Percentiles rank a stretch among this genome's conserved stretches.
Evolutionary conservation across 2,797 vertebrate genomes (phyloP).

Genomic region (Thalassophryne amazonica): DNA sequence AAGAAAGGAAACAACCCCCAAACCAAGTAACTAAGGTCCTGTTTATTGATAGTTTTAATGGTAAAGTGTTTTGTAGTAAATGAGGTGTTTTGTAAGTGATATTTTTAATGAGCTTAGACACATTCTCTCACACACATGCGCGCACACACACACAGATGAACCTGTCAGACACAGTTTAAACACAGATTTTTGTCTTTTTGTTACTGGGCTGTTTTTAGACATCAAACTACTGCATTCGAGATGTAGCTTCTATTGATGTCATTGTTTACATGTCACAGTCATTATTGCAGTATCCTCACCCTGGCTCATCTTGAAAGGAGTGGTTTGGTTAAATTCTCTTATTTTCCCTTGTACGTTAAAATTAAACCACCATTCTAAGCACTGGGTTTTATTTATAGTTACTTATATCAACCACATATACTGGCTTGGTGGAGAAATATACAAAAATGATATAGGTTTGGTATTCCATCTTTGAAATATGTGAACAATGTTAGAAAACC

Average conservation of each 20-base stretch:
- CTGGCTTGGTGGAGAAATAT: not conserved
- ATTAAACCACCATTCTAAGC: constrained; percentile 2
- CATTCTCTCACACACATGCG: not conserved
- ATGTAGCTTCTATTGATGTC: constrained; percentile 66
- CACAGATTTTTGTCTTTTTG: constrained; percentile 61
- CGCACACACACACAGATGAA: constrained; percentile 22
- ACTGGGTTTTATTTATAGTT: not conserved
- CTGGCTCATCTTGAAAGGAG: constrained; percentile 49
- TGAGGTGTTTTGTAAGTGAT: constrained; percentile 54
- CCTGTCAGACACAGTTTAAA: constrained; percentile 64
- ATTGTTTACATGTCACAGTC: constrained; percentile 61
- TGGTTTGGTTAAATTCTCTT: constrained; percentile 39
- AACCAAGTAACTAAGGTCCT: constrained; percentile 11
- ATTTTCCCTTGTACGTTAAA: constrained; percentile 18
- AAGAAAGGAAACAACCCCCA: no score
- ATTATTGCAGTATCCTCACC: constrained; percentile 53
- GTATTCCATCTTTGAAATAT: not conserved
- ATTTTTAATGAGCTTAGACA: constrained; percentile 58
- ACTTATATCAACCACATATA: not conserved
- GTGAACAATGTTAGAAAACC: not conserved
- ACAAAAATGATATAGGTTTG: not conserved
- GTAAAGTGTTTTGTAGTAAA: constrained; percentile 47
- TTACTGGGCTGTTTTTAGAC: constrained; percentile 70
- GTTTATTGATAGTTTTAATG: constrained; percentile 57
- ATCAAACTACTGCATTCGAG: constrained; percentile 65